Base-by-base conservation (phyloP, 2,113 vertebrate species). In the Larimichthys crocea region DNA sequence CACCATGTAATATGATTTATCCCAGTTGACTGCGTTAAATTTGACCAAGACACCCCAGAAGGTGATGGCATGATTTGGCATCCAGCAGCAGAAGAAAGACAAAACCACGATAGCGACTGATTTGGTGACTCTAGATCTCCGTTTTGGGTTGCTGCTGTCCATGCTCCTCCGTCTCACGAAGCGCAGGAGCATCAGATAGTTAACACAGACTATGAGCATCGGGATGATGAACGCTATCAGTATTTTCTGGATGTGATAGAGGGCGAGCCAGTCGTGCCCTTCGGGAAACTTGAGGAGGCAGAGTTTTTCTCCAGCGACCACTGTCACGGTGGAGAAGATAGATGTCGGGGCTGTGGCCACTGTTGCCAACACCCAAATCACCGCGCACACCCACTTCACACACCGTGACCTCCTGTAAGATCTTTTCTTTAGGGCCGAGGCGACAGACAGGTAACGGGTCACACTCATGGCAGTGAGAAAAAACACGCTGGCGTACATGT, bases 1-100 rank as follows among this genome's bases (percentile, higher is more conserved):
- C 49, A 95, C 88, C 84, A 84, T 87, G 79, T 95, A 96, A 61
- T 95, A 96, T 0, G 93, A 68, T 2, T 87, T 92, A 40, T 95
- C 94, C 95, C 95, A 96, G 76, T 93, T 85, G n/a, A 89, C 94
- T 0, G 88, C 94, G 82, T 95, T 96, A 3, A 96, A 90, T 85
- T 96, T 96, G 19, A 96, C 96, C 67, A 96, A 72, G 7, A 96
- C 95, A 0, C 96, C 96, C 96, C 96, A 96, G 17, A 96, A 92
- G 0, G 96, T 96, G 79, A 96, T 95, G 56, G 94, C 94, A 1
- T 93, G 91, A 35, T 94, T 94, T 11, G 94, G 94, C 86, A 93
- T 91, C 94, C 95, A 93, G 72, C 96, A 96, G 44, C 85, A 86
- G 62, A 96, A 96, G 79, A 94, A 92, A 0, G 92, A 91, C 56